A percentile compares a stretch with the other conserved stretches of the same genome.
phyloP scores from a whole-genome alignment of 2,888 invertebrate species.

The Syritta pipiens region DNA sequence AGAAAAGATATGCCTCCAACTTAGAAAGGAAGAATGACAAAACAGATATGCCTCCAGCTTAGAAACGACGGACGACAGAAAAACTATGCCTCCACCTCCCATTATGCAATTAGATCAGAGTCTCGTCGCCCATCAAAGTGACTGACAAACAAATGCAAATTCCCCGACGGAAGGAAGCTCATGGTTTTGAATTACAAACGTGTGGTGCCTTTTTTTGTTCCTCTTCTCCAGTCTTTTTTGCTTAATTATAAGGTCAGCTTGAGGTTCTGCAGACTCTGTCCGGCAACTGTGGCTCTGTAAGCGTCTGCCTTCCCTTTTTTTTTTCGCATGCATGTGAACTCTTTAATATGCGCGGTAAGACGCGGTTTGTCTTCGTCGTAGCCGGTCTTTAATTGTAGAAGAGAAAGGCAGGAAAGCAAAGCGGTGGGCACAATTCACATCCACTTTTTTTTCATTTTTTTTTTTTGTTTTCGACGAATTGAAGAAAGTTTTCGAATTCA shows the following conservation, averaged over 20 bases:
- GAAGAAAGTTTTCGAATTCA: constrained; percentile 63
- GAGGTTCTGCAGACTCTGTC: constrained; percentile 43
- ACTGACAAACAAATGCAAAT: constrained; percentile 37
- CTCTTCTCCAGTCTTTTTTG: too few species aligned
- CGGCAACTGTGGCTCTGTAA: neutral
- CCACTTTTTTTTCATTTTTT: constrained; percentile 13
- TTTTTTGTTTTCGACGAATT: constrained; percentile 37
- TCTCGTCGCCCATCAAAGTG: neutral
- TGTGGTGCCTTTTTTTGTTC: too few species aligned
- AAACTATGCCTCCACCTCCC: constrained; percentile 1
- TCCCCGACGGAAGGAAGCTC: constrained; percentile 51
- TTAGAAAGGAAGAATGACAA: too few species aligned
- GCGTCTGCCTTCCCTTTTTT: too few species aligned
- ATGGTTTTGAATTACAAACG: constrained; percentile 63
- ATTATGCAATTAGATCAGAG: constrained; percentile 63
- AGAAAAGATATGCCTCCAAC: too few species aligned
- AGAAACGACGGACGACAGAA: too few species aligned
- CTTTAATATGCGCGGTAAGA: constrained; percentile 60
- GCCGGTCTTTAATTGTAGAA: constrained; percentile 28
- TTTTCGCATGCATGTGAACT: constrained; percentile 62
- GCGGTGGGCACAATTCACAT: constrained; percentile 15
- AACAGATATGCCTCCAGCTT: too few species aligned
- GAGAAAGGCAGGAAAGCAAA: constrained; percentile 53
- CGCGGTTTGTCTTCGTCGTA: neutral
- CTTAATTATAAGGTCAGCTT: constrained; percentile 61